Percentiles rank a stretch among this genome's conserved stretches.
phyloP scores from a whole-genome alignment of 2,888 invertebrate species.

The Craniophora ligustri region DNA sequence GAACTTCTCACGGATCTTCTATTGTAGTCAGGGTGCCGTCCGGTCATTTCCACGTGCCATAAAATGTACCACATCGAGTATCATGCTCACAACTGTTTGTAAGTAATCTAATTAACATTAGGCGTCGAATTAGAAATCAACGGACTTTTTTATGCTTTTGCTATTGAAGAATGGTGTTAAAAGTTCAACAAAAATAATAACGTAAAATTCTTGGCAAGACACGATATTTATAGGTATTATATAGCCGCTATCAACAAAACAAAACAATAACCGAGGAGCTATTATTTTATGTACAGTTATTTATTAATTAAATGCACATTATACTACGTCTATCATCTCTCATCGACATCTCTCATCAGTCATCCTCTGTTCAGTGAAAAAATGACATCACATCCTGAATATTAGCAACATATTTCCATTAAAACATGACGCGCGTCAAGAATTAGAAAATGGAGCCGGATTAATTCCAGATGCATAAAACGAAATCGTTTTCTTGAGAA shows the following conservation, averaged over 20 bases:
- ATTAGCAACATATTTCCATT: too few relatives aligned
- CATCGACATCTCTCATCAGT: too few relatives aligned
- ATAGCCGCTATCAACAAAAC: neutral
- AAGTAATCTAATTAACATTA: neutral
- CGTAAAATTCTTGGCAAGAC: neutral
- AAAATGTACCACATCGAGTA: conserved; percentile 3
- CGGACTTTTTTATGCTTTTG: neutral
- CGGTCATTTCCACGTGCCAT: conserved; percentile 28
- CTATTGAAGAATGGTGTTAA: neutral
- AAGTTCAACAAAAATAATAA: neutral
- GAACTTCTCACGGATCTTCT: conserved; percentile 36
- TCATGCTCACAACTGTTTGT: neutral
- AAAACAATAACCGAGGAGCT: neutral
- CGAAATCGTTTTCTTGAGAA: neutral
- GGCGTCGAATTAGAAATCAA: neutral
- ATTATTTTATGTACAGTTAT: too few relatives aligned
- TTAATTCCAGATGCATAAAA: conserved; percentile 1
- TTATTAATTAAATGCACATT: too few relatives aligned
- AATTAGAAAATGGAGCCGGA: conserved; percentile 2
- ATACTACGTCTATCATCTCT: too few relatives aligned
- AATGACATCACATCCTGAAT: too few relatives aligned
- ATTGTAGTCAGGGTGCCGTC: conserved; percentile 14
- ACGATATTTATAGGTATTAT: too few relatives aligned
- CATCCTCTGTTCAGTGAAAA: too few relatives aligned
- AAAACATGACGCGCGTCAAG: too few relatives aligned